Base-by-base conservation (phyloP, 2,113 vertebrate genomes). In the Sebastes schlegelii region DNA sequence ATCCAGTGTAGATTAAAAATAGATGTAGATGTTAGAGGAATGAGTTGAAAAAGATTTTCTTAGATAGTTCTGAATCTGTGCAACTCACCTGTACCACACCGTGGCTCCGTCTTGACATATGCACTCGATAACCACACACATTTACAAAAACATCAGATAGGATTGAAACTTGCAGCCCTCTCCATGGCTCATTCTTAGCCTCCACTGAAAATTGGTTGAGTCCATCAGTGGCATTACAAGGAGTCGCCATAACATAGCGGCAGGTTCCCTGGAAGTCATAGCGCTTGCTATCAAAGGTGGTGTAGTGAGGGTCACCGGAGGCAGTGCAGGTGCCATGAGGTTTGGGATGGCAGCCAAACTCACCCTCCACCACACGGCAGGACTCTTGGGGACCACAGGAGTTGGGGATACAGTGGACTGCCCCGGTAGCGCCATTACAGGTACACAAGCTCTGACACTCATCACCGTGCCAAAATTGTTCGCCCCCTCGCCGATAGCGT, bases 191-290 rank as follows among this genome's bases (percentile, higher is more conserved):
- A 61, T 95, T 95, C 54, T 87, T 86, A 13, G 90, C 94, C 26
- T 90, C 89, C n/a, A 94, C 93, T 1, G 88, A 83, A 83, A 96
- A 95, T 5, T 61, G 72, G 1, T 85, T 48, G 0, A 89, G 69
- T 0, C 49, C 63, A 51, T 8, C 1, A 2, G 78, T 82, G 12
- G 8, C 4, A 13, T 87, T 91, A 17, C 93, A 92, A 0, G 84
- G 45, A 8, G 86, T 85, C 0, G 74, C 91, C 45, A 96, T 82
- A 23, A 92, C 46, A 26, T 95, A 95, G 14, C 65, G 85, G 8
- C 93, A 93, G 0, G 91, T 92, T 42, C 94, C 93, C 21, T 92
- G 92, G 64, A 94, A 93, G 48, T 91, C 87, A n/a, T 83, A 89
- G 6, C 34, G 40, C 21, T 69, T 85, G 1, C 74, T 54, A 55